A percentile compares a stretch with the other conserved stretches of the same genome.
phyloP scores from a whole-genome alignment of 2,888 invertebrate species.

The Trichogramma evanescens region DNA sequence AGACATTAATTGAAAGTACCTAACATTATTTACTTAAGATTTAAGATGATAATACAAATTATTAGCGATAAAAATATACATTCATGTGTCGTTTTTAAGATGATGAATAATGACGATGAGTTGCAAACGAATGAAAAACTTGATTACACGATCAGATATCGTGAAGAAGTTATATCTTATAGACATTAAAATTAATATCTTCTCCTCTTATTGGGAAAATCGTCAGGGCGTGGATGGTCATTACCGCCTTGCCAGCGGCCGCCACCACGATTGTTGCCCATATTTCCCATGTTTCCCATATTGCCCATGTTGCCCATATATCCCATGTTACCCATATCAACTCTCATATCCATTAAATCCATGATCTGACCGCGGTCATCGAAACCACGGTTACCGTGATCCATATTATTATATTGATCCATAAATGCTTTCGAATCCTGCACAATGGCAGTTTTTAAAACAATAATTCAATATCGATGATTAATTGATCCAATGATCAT shows the following conservation, averaged over 20 bases:
- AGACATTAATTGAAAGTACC: too few relatives aligned
- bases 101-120: background rate
- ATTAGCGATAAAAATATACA: background rate
- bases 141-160: too few relatives aligned
- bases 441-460: slow-evolving; percentile 11
- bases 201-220: slow-evolving; percentile 61
- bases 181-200: slow-evolving; percentile 49
- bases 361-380: slow-evolving; percentile 46
- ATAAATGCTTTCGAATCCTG: slow-evolving; percentile 49
- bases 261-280: slow-evolving; percentile 45
- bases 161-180: background rate
- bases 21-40: background rate
- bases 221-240: slow-evolving; percentile 58
- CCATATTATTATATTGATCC: slow-evolving; percentile 47
- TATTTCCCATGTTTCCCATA: slow-evolving; percentile 20
- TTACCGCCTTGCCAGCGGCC: slow-evolving; percentile 44
- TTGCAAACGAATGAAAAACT: background rate
- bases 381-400: slow-evolving; percentile 43
- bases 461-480: slow-evolving; percentile 6
- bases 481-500: background rate
- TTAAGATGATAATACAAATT: background rate
- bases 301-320: slow-evolving; percentile 25
- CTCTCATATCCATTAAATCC: slow-evolving; percentile 48
- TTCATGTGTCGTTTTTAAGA: background rate
- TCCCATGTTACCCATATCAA: slow-evolving; percentile 44